Evolutionary conservation across 92 coral and sea anemone species (phyloP).

Genomic region (Palythoa grandiflora): DNA sequence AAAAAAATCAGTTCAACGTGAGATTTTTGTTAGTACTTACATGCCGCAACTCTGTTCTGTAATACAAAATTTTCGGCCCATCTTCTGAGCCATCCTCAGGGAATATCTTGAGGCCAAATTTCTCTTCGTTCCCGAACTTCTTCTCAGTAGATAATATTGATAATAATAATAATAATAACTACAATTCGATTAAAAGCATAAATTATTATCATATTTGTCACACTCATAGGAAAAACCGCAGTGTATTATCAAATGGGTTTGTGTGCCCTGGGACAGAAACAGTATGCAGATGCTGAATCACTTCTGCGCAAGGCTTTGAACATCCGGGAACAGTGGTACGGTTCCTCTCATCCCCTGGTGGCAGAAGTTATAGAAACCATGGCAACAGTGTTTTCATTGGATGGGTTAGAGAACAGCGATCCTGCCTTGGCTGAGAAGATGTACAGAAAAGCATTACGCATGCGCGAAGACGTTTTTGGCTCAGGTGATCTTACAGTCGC

Average conservation of each 20-base stretch:
- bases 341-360: slow-evolving; percentile 87
- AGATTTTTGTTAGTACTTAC: too few relatives aligned
- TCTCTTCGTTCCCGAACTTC: too few relatives aligned
- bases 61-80: too few relatives aligned
- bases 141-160: too few relatives aligned
- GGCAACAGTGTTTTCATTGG: slow-evolving; percentile 81
- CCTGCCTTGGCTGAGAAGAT: slow-evolving; percentile 72
- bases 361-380: slow-evolving; percentile 86
- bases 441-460: slow-evolving; percentile 84
- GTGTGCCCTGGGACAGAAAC: slow-evolving; percentile 78
- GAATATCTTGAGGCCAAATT: too few relatives aligned
- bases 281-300: slow-evolving; percentile 75
- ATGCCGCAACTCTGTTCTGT: too few relatives aligned
- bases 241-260: slow-evolving; percentile 84
- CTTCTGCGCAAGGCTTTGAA: slow-evolving; percentile 75
- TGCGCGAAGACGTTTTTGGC: slow-evolving; percentile 91
- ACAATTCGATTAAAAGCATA: too few relatives aligned
- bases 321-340: slow-evolving; percentile 91
- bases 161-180: too few relatives aligned
- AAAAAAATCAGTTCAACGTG: too few relatives aligned
- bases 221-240: slow-evolving; percentile 53
- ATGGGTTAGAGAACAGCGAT: slow-evolving; percentile 70
- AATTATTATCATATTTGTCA: background rate
- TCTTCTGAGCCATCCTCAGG: too few relatives aligned
- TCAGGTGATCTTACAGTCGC: slow-evolving; percentile 85